Conservation (phyloP, 2,888 invertebrate genomes). For the Alviniconcha strummeri region DNA sequence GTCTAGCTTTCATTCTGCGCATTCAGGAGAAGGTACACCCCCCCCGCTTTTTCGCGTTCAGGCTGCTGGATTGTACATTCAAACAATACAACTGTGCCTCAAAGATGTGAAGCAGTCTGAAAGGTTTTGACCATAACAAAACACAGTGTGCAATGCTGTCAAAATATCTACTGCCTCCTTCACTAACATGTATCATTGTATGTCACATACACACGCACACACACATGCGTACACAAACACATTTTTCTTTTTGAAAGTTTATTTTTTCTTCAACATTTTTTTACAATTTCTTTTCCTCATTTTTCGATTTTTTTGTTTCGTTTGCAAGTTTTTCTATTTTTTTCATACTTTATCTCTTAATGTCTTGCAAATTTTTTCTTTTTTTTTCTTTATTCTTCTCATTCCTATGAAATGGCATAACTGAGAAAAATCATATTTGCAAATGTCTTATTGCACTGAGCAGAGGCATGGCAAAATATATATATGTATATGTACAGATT, state of each 20-base stretch:
- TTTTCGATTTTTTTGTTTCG: not conserved
- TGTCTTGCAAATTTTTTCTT: not conserved
- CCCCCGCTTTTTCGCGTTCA: no score
- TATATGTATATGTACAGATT: slow-evolving; percentile 17
- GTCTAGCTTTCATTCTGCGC: no score
- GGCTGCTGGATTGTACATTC: no score
- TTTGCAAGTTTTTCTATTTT: slow-evolving; percentile 7
- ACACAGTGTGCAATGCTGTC: no score
- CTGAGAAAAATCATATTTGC: slow-evolving; percentile 17
- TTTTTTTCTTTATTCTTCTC: slow-evolving; percentile 9
- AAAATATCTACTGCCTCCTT: no score
- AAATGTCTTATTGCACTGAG: slow-evolving; percentile 30
- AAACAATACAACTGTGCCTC: no score
- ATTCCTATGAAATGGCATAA: slow-evolving; percentile 24
- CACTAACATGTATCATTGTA: no score
- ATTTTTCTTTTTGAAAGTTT: slow-evolving; percentile 8
- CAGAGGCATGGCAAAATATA: slow-evolving; percentile 26
- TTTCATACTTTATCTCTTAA: not conserved
- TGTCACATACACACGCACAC: slow-evolving; percentile 1
- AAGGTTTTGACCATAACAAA: no score
- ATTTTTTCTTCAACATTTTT: slow-evolving; percentile 23
- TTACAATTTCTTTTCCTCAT: slow-evolving; percentile 10
- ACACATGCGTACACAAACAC: not conserved
- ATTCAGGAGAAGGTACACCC: no score
- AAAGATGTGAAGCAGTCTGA: no score